Conservation (phyloP, 2,113 vertebrate genomes). For the Petrocephalus zakoni region DNA sequence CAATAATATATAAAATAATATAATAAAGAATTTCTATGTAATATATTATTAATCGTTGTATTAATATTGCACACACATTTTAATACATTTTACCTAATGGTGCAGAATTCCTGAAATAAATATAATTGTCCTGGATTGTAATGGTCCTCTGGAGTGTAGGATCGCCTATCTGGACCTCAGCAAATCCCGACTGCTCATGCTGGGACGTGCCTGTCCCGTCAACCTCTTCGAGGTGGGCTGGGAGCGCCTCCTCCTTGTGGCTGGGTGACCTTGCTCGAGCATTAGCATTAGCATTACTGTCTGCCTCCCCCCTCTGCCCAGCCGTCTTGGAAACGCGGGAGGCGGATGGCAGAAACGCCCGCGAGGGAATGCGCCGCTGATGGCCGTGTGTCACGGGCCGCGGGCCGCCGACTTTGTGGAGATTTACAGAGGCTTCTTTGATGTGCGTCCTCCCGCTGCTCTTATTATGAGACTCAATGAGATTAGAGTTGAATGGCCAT, state of each 20-base stretch:
- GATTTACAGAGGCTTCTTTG: neutral
- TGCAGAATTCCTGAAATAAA: neutral
- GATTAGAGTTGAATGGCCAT: neutral
- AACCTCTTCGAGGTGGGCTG: neutral
- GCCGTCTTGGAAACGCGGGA: no score
- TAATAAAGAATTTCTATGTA: neutral
- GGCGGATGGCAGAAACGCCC: neutral
- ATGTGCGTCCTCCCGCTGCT: neutral
- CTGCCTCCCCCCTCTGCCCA: neutral
- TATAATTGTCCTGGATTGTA: neutral
- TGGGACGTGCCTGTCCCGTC: neutral
- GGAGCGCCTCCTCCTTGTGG: neutral
- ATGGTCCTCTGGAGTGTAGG: neutral
- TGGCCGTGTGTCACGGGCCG: neutral
- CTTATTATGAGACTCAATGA: neutral
- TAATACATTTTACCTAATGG: neutral
- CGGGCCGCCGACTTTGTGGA: neutral
- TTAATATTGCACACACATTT: neutral
- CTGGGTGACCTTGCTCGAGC: neutral
- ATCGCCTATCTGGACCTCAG: neutral
- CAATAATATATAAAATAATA: neutral
- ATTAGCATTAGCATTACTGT: neutral
- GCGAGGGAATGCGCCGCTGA: neutral
- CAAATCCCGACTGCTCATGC: neutral
- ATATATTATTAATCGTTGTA: neutral